Conservation (phyloP, 2,888 invertebrate species). For the Brachypterus glaber region DNA sequence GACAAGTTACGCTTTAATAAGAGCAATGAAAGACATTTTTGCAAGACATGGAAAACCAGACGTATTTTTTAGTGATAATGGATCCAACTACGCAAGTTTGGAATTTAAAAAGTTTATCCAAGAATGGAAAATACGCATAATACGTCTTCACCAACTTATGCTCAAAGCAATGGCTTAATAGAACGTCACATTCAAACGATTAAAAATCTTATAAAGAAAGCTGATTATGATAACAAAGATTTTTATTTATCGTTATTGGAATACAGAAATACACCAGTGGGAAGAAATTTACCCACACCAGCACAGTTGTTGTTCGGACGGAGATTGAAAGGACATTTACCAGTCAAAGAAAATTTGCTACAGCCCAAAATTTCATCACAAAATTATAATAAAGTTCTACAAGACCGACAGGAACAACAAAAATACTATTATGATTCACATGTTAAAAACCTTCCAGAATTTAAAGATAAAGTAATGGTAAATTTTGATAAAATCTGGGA, state of each 20-base stretch:
- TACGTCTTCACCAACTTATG: conserved; percentile 17
- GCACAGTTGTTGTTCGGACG: conserved; percentile 13
- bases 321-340: conserved; percentile 4
- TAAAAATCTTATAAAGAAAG: conserved; percentile 16
- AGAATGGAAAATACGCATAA: conserved; percentile 18
- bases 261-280: conserved; percentile 8
- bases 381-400: no score
- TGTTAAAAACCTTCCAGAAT: conserved; percentile 2
- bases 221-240: conserved; percentile 12
- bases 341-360: background rate
- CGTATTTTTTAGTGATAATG: conserved; percentile 20
- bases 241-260: conserved; percentile 7
- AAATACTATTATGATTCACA: conserved; percentile 4
- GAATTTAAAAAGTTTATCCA: conserved; percentile 16
- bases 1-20: conserved; percentile 18
- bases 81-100: conserved; percentile 18
- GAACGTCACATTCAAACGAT: conserved; percentile 20
- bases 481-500: conserved; percentile 3
- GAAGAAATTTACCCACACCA: conserved; percentile 4
- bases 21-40: conserved; percentile 21
- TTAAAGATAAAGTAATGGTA: conserved; percentile 8
- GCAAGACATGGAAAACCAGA: conserved; percentile 21
- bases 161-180: conserved; percentile 19
- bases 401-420: no score
- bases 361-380: background rate